A percentile compares a stretch with the other conserved stretches of the same genome.
phyloP scores from a whole-genome alignment of 2,797 vertebrate genomes.

The Enteromius trimaculatus region DNA sequence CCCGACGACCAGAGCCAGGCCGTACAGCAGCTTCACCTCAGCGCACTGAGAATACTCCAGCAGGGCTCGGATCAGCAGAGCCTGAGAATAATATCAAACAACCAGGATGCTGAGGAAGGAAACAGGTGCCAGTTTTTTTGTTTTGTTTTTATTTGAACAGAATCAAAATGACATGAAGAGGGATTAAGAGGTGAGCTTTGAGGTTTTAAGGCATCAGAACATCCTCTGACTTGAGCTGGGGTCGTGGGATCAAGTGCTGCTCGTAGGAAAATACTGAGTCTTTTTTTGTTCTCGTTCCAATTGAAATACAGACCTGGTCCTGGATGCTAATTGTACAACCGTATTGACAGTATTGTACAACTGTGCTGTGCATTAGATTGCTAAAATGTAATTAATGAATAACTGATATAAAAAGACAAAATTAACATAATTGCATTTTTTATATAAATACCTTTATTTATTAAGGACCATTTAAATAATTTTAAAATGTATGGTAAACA shows the following conservation, averaged over 20 bases:
- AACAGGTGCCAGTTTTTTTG: background rate
- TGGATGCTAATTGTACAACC: background rate
- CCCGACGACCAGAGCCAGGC: slow-evolving; percentile 77
- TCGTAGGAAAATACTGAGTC: background rate
- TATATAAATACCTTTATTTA: background rate
- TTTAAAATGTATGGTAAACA: background rate
- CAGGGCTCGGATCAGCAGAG: slow-evolving; percentile 79
- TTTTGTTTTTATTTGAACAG: background rate
- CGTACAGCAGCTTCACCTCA: slow-evolving; percentile 69
- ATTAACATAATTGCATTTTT: background rate
- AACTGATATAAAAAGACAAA: background rate
- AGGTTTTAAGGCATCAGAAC: background rate
- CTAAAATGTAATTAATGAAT: background rate
- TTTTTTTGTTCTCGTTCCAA: background rate
- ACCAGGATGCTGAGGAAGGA: background rate
- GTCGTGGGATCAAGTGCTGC: slow-evolving; percentile 2
- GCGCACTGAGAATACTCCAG: slow-evolving; percentile 80
- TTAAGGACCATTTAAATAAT: too few relatives aligned
- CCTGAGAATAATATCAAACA: slow-evolving; percentile 65
- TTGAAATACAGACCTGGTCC: background rate
- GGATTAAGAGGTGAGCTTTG: background rate
- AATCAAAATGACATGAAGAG: slow-evolving; percentile 17
- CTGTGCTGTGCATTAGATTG: background rate
- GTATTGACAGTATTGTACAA: background rate
- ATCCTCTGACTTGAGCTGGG: background rate